Evolutionary conservation across 2,888 invertebrate species (phyloP).

Genomic region (Pollenia griseotomentosa): DNA sequence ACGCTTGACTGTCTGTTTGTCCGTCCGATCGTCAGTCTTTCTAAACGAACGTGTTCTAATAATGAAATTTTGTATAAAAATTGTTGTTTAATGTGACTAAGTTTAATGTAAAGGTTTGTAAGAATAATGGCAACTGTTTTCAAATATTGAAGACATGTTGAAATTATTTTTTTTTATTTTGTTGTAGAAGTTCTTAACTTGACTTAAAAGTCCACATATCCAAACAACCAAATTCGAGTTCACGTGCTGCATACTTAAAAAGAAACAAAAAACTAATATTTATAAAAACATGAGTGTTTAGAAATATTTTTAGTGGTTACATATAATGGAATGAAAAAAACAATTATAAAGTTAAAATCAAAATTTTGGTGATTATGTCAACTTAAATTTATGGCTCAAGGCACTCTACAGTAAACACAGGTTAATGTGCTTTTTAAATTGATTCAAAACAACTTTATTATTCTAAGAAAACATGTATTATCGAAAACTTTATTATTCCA

Average conservation of each 20-base stretch:
- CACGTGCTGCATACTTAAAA: slow-evolving; percentile 66
- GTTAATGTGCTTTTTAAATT: too few relatives aligned
- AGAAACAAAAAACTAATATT: background rate
- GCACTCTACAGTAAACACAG: background rate
- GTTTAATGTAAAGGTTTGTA: slow-evolving; percentile 24
- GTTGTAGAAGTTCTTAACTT: slow-evolving; percentile 29
- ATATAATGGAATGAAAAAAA: background rate
- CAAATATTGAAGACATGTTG: slow-evolving; percentile 41
- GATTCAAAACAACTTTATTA: too few relatives aligned
- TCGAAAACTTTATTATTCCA: background rate
- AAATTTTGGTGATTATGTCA: slow-evolving; percentile 23
- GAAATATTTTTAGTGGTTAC: slow-evolving; percentile 2
- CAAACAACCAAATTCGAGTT: slow-evolving; percentile 34
- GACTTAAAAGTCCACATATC: slow-evolving; percentile 47
- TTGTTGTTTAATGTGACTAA: slow-evolving; percentile 39
- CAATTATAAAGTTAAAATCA: slow-evolving; percentile 2
- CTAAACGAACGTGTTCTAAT: slow-evolving; percentile 50
- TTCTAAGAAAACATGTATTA: background rate
- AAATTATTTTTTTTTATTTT: slow-evolving; percentile 15
- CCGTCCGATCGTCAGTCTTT: background rate
- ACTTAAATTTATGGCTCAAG: background rate
- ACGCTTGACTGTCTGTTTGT: slow-evolving; percentile 17
- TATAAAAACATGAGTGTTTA: slow-evolving; percentile 2
- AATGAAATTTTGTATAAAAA: slow-evolving; percentile 39
- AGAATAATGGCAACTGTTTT: slow-evolving; percentile 59